A percentile compares a stretch with the other conserved stretches of the same genome.
These are phyloP conservation scores for Neolamprologus sp. DNA, from an alignment of 2,113 vertebrate species.

Conservation along the genomic window DNA sequence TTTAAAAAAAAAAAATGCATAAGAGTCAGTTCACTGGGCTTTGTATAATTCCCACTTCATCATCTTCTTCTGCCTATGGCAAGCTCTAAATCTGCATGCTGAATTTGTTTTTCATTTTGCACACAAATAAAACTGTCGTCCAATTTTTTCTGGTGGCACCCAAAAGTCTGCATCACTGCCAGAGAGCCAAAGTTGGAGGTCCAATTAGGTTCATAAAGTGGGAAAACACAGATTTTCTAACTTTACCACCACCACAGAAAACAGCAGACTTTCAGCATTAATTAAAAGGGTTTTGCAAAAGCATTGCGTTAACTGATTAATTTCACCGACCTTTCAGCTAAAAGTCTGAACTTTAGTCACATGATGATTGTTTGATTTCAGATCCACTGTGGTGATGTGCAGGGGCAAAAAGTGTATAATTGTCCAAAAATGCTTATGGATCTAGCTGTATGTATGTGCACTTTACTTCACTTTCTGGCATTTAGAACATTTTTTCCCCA, in stretches of 20 bases:
- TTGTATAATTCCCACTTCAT: not conserved
- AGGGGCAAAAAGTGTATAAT: not conserved
- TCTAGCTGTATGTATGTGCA: not conserved
- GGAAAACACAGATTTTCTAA: not conserved
- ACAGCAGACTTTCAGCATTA: not conserved
- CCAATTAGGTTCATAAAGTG: not conserved
- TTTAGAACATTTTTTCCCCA: accelerated
- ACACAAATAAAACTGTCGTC: not conserved
- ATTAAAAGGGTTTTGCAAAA: not conserved
- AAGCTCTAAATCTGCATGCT: not conserved
- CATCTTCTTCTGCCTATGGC: not conserved
- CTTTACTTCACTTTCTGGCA: not conserved
- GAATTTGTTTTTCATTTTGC: not conserved
- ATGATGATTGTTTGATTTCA: not conserved
- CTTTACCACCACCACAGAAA: not conserved
- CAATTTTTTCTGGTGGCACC: not conserved
- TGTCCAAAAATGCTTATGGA: not conserved
- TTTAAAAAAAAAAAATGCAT: not conserved
- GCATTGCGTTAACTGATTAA: not conserved
- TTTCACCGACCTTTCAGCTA: not conserved
- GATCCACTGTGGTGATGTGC: not conserved
- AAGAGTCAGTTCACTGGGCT: not conserved
- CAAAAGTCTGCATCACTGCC: not conserved
- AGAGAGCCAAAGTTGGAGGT: not conserved
- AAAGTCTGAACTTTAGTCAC: not conserved